Base-by-base conservation (phyloP, 2,797 vertebrate species). In the Enoplosus armatus region DNA sequence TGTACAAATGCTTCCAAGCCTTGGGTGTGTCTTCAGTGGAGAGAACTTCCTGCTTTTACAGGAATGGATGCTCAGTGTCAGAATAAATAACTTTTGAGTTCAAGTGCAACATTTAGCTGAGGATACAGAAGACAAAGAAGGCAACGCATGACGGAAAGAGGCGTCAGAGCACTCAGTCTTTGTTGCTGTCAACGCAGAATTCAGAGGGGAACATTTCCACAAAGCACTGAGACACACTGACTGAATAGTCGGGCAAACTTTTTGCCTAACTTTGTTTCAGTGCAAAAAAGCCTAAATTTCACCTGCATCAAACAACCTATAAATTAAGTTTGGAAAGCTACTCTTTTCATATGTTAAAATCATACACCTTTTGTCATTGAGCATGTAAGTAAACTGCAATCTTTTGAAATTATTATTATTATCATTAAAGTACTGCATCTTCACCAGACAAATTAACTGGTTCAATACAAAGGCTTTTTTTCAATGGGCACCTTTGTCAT, bases 51-150 rank as follows among this genome's bases (percentile, higher is more conserved):
- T n/a, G n/a, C n/a, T 29, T n/a, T 50, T 27, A 22, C 12, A 43
- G 11, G 11, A 39, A 24, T 24, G 35, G 5, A 29, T 33, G 14
- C 12, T 45, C 2, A 0, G 47, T 51, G n/a, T 24, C 43, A 71
- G 18, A 48, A 70, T 15, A 26, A 70, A 50, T 5, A 41, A 20
- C 24, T 14, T 4, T 47, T 10, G 8, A 37, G 35, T 10, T 64
- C 9, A 64, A 61, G 22, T 58, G 8, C 7, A 55, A 79, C 20
- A 47, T 72, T 60, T 45, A 43, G 43, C 20, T 26, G 33, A 48
- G 47, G n/a, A 37, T 9, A 48, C 2, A 4, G 14, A 0, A 53
- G 2, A 12, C 31, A 64, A 24, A 29, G 0, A 1, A 70, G 35
- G 37, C 9, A 56, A n/a, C 1, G 6, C 1, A 16, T 22, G 24